Conservation (phyloP, 2,113 vertebrate species). For the Notothenia coriiceps region DNA sequence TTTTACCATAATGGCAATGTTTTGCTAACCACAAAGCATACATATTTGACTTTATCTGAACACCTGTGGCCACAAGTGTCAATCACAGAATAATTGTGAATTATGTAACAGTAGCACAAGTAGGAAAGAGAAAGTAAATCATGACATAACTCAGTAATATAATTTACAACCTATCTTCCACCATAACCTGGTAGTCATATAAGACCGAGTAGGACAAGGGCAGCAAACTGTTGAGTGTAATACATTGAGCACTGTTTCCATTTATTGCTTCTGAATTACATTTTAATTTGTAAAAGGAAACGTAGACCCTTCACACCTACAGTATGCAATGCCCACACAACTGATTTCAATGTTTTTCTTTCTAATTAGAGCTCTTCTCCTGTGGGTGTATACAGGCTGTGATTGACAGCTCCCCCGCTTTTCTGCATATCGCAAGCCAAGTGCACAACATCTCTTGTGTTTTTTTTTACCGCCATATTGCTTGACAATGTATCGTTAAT, state of each 20-base stretch:
- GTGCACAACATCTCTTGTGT: background rate
- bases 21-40: background rate
- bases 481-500: background rate
- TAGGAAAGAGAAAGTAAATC: background rate
- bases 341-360: background rate
- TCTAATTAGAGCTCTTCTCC: background rate
- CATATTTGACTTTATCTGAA: background rate
- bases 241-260: background rate
- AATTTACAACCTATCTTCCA: background rate
- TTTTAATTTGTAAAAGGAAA: background rate
- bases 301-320: background rate
- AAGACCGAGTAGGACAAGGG: background rate
- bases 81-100: background rate
- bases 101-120: background rate
- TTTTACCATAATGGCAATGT: background rate
- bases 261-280: constrained; percentile 1
- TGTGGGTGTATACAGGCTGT: background rate
- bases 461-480: background rate
- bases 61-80: background rate
- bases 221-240: background rate
- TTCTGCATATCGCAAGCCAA: too few relatives aligned
- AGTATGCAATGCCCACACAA: background rate
- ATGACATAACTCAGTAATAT: background rate
- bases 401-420: background rate
- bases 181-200: background rate